Evolutionary conservation across 2,888 invertebrate genomes (phyloP), one percentile per base, ranked within the genome.

Genomic region (Cephus spinipes): DNA sequence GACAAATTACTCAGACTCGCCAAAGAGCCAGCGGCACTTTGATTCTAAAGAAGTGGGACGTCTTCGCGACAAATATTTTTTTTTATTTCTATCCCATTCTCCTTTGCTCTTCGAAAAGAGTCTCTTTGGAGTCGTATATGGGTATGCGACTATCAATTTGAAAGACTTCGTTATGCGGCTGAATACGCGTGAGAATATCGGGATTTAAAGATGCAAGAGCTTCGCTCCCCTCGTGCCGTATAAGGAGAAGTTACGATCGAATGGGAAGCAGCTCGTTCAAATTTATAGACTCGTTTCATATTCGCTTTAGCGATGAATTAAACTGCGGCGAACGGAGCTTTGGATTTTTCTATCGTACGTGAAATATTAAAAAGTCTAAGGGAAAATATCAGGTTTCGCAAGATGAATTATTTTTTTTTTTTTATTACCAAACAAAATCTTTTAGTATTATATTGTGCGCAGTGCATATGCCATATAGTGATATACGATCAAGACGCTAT

Each of bases 241-340:
- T 55, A 55, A 55, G 23, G 23, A 23, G 55, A 23, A 55, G 75
- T 75, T 75, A 68, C 32, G 75, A 69, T 75, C 68, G 68, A 75
- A 32, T 68, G 71, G 77, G 74, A 79, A 80, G 77, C 80, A 77
- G 79, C 79, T 82, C 80, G 80, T 82, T 81, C 81, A 83, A 82
- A 81, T 83, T 80, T 81, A 81, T 83, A 82, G 36, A 68, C 31
- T 82, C 82, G 80, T 83, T 82, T 81, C 75, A 75, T 79, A 82
- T 81, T 83, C 83, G 80, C 81, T 80, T 79, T 81, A 74, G 77
- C 79, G 76, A 79, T 81, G 79, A 82, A 83, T 85, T 83, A 82
- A 83, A 82, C 79, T 81, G 71, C 32, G 71, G 71, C 71, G 71
- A 31, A 33, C 12, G 71, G 71, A 12, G 32, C 31, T 71, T 31